Evolutionary conservation across 2,888 invertebrate species (phyloP), one percentile per base, ranked within the genome.

Genomic region (Coronaproctus castanopsis): DNA sequence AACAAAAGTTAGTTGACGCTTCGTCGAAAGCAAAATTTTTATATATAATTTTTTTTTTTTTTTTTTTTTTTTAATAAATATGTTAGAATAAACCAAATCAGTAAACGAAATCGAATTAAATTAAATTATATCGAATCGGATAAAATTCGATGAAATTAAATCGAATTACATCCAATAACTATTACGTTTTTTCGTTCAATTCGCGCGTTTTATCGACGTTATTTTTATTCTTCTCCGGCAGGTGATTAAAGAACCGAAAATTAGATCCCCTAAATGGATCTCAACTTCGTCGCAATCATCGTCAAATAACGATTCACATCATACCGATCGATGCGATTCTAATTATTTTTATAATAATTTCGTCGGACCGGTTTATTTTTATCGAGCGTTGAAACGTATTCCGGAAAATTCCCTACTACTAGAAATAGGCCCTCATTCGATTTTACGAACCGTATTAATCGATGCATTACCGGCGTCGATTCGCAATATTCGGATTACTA

Each of bases 401-500:
- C 80, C 80, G 10, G 69, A 71, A 21, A 75, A 77, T 66, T 79
- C 80, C 14, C 70, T 80, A 57, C 72, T 75, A 51, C 72, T 80
- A 60, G 80, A 80, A 67, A 71, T 80, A 64, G 79, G 80, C 3
- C 80, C 80, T 3, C 80, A 80, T 67, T 75, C 77, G 59, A 71
- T 81, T 24, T 73, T 80, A 63, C 79, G 79, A 67, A 75, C 79
- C 49, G 76, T 80, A 57, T 71, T 80, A 20, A 77, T 77, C 64
- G 52, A 52, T 1, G 52, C 59, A 8, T 52, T 70, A 79, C 57
- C 75, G 77, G 2, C 69, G 79, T 21, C 70, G 73, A 52, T 65
- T 63, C 68, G 71, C 54, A 76, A 76, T 66, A 69, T 78, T 59
- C 75, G 78, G 3, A 70, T 80, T 51, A 77, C 78, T 73, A 77